Conservation (phyloP, 2,113 vertebrate species). For the Syrrhaptes paradoxus region DNA sequence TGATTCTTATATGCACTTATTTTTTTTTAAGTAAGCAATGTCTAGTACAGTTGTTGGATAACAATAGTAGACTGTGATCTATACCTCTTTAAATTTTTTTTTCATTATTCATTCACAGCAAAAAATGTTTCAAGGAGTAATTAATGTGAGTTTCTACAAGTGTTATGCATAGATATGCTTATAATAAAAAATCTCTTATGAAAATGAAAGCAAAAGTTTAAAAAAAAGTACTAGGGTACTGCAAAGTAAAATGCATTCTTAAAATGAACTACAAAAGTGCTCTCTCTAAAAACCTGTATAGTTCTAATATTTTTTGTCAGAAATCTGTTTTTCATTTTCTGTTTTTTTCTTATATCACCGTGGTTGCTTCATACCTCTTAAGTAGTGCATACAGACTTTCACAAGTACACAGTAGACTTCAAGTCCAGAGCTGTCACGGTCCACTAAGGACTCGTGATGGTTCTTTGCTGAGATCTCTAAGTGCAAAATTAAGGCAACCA, state of each 20-base stretch:
- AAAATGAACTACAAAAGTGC: neutral
- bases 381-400: constrained; percentile 32
- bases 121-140: neutral
- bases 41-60: neutral
- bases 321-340: neutral
- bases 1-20: neutral
- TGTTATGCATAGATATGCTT: neutral
- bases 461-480: no score
- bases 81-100: neutral
- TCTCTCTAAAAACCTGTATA: neutral
- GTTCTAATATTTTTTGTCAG: neutral
- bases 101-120: neutral
- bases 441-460: no score
- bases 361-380: constrained; percentile 18
- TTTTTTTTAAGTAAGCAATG: neutral
- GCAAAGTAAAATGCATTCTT: neutral
- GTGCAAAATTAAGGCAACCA: no score
- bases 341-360: neutral
- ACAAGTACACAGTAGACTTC: neutral
- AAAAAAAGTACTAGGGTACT: neutral
- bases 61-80: neutral
- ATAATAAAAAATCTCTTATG: neutral
- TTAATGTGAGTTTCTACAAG: neutral
- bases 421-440: neutral
- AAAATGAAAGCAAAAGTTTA: neutral